Conservation (phyloP, 2,888 invertebrate genomes). For the Himalopsyche japonica region DNA sequence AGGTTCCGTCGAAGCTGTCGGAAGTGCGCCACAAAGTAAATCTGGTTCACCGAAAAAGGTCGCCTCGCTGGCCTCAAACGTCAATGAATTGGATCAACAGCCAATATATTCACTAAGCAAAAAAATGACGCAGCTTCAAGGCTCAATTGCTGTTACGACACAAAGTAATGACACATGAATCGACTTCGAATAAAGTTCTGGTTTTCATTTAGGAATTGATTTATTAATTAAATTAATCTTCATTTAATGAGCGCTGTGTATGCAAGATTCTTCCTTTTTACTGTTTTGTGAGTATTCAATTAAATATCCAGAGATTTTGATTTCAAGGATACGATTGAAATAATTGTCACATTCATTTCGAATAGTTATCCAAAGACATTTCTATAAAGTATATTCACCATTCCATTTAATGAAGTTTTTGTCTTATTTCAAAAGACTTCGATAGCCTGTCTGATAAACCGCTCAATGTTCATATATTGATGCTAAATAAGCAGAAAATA, state of each 20-base stretch:
- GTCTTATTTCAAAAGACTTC: neutral
- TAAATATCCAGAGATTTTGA: neutral
- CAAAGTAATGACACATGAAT: constrained; percentile 30
- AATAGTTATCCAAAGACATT: neutral
- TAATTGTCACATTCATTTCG: neutral
- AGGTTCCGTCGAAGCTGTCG: constrained; percentile 48
- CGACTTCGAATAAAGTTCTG: too few relatives aligned
- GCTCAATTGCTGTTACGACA: constrained; percentile 41
- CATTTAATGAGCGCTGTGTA: too few relatives aligned
- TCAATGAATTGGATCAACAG: constrained; percentile 49
- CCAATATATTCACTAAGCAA: constrained; percentile 57
- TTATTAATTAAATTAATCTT: too few relatives aligned
- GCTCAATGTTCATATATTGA: neutral
- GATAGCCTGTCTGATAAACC: neutral
- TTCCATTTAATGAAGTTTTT: neutral
- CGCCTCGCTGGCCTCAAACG: constrained; percentile 41
- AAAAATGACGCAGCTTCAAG: constrained; percentile 49
- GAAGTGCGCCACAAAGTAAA: constrained; percentile 30
- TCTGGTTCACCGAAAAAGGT: constrained; percentile 37
- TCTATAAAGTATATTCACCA: neutral
- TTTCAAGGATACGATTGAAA: neutral
- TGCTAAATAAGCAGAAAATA: too few relatives aligned
- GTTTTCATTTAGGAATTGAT: too few relatives aligned
- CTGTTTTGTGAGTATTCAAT: neutral
- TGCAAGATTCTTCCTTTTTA: neutral